Evolutionary conservation across 2,797 vertebrate genomes (phyloP).

Genomic region (Lithobates sylvaticus): DNA sequence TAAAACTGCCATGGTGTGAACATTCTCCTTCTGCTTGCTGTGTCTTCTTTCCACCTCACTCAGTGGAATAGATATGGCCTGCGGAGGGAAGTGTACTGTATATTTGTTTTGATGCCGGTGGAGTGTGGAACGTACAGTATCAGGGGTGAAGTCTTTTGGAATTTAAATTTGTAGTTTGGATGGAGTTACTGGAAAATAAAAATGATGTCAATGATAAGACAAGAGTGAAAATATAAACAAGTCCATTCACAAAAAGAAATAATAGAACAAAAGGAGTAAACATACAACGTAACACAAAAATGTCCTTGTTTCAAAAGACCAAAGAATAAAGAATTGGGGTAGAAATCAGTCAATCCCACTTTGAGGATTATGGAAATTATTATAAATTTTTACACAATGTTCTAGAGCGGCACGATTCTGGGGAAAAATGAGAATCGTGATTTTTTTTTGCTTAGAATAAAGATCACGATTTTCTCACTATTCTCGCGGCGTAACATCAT

Average conservation of each 20-base stretch:
- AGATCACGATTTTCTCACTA: too few species aligned
- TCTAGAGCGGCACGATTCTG: too few species aligned
- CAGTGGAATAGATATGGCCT: not conserved
- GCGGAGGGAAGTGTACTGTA: not conserved
- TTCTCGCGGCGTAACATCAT: too few species aligned
- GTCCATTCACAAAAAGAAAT: not conserved
- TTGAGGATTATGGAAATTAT: too few species aligned
- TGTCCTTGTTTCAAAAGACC: too few species aligned
- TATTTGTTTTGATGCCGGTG: not conserved
- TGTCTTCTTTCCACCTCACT: not conserved
- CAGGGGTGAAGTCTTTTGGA: not conserved
- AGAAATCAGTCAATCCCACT: too few species aligned
- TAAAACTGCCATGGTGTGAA: not conserved
- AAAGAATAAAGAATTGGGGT: too few species aligned
- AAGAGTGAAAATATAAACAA: not conserved
- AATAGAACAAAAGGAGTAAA: too few species aligned
- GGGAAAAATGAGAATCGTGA: too few species aligned
- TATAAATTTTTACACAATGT: too few species aligned
- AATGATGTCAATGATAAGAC: not conserved
- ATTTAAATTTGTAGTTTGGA: not conserved
- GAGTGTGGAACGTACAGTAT: not conserved
- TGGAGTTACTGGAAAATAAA: not conserved
- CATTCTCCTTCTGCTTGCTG: not conserved
- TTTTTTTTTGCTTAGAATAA: too few species aligned
- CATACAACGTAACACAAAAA: too few species aligned